Evolutionary conservation across 2,113 vertebrate genomes (phyloP).

Genomic region (Coptodon rendalli): DNA sequence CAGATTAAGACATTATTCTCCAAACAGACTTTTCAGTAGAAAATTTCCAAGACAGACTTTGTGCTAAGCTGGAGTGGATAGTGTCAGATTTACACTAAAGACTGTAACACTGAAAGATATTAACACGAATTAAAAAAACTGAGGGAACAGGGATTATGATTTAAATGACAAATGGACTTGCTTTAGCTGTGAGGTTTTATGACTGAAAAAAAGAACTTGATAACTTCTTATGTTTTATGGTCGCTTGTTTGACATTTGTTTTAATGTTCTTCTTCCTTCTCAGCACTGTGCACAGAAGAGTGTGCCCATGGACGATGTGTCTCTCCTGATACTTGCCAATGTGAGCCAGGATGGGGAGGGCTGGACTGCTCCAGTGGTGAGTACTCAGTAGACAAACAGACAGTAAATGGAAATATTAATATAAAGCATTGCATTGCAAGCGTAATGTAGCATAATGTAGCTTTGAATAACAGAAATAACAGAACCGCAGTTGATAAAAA

Average conservation of each 20-base stretch:
- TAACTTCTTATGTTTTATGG: neutral
- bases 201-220: neutral
- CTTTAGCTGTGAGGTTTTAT: neutral
- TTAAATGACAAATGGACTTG: neutral
- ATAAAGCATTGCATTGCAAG: neutral
- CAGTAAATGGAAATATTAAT: neutral
- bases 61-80: neutral
- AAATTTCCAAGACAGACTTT: neutral
- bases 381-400: constrained; percentile 30
- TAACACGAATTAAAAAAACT: neutral
- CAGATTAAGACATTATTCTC: neutral
- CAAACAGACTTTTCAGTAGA: neutral
- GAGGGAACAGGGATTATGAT: neutral
- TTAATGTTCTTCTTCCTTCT: neutral
- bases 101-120: fast-evolving
- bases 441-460: neutral
- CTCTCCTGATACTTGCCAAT: constrained; percentile 90
- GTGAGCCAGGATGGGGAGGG: constrained; percentile 91
- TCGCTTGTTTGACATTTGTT: neutral
- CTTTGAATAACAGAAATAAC: neutral
- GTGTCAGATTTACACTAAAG: neutral
- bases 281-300: constrained; percentile 87
- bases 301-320: constrained; percentile 87
- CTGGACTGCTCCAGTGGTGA: constrained; percentile 91
- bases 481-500: neutral